Percentiles rank a stretch among this genome's conserved stretches.
phyloP scores from a whole-genome alignment of 2,888 invertebrate genomes.

The Drosophila macrospina region DNA sequence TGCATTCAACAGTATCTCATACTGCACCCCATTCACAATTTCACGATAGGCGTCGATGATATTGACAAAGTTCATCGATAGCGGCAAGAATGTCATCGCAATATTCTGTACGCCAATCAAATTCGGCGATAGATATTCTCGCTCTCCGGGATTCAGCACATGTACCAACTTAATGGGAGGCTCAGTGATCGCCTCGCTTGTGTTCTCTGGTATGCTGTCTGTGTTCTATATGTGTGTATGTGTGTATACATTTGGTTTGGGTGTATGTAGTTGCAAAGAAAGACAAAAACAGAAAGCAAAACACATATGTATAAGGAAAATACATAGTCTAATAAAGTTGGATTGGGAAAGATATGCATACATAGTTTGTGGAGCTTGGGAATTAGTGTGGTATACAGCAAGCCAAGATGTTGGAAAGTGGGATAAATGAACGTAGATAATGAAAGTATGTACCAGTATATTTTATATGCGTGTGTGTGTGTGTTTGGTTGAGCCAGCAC shows the following conservation, averaged over 20 bases:
- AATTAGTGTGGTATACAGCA: conserved; percentile 40
- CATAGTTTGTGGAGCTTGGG: conserved; percentile 27
- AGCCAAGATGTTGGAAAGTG: conserved; percentile 29
- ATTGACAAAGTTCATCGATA: conserved; percentile 83
- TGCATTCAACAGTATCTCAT: conserved; percentile 83
- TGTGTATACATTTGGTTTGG: conserved; percentile 25
- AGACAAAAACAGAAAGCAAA: conserved; percentile 72
- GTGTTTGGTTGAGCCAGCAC: conserved; percentile 38
- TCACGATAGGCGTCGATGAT: conserved; percentile 84
- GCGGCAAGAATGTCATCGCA: conserved; percentile 83
- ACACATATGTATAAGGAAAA: conserved; percentile 65
- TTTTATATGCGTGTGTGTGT: conserved; percentile 8
- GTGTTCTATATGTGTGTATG: conserved; percentile 28
- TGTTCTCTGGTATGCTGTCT: conserved; percentile 21
- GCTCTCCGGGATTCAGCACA: conserved; percentile 84
- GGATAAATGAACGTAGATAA: conserved; percentile 21
- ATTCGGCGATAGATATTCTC: conserved; percentile 84
- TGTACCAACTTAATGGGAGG: conserved; percentile 79
- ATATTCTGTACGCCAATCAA: conserved; percentile 84
- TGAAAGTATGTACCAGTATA: conserved; percentile 9
- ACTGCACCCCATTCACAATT: conserved; percentile 83
- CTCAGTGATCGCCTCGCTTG: conserved; percentile 67
- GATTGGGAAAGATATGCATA: conserved; percentile 17
- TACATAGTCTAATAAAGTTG: conserved; percentile 56
- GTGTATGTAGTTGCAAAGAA: conserved; percentile 41